Evolutionary conservation across 2,113 vertebrate species (phyloP).

Genomic region (Gnathonemus echidnorhynchus): DNA sequence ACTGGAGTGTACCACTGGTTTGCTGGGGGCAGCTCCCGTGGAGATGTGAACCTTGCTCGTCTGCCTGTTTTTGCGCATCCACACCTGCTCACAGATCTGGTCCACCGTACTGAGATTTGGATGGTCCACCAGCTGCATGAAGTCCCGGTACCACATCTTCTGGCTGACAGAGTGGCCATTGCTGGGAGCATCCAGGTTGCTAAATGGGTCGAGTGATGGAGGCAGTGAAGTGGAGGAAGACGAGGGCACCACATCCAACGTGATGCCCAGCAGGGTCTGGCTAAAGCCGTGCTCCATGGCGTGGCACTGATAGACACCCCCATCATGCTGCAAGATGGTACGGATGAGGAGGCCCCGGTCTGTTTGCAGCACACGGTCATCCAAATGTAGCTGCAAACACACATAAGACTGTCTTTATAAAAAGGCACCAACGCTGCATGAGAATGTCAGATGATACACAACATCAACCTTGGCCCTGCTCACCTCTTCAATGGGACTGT

Average conservation of each 20-base stretch:
- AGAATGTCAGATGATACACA: background rate
- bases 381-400: conserved; percentile 64
- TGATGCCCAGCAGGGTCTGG: conserved; percentile 76
- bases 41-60: conserved; percentile 39
- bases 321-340: conserved; percentile 65
- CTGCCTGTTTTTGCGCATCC: conserved; percentile 61
- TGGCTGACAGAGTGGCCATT: conserved; percentile 49
- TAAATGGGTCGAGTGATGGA: conserved; percentile 39
- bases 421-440: background rate
- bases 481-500: conserved; percentile 71
- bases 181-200: conserved; percentile 45
- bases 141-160: conserved; percentile 91
- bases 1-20: conserved; percentile 31
- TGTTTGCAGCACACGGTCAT: conserved; percentile 67
- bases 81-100: conserved; percentile 78
- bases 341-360: conserved; percentile 79
- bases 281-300: conserved; percentile 87
- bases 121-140: conserved; percentile 87
- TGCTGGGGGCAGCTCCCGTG: conserved; percentile 27
- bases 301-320: conserved; percentile 76
- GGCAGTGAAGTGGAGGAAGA: conserved; percentile 41
- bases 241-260: conserved; percentile 71
- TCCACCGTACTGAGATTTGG: conserved; percentile 71
- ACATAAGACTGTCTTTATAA: background rate
- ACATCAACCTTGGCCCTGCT: conserved; percentile 11